These are phyloP conservation scores for Ashinkailepas kermadecensis DNA, from an alignment of 2,888 invertebrate genomes.

Conservation along the genomic window DNA sequence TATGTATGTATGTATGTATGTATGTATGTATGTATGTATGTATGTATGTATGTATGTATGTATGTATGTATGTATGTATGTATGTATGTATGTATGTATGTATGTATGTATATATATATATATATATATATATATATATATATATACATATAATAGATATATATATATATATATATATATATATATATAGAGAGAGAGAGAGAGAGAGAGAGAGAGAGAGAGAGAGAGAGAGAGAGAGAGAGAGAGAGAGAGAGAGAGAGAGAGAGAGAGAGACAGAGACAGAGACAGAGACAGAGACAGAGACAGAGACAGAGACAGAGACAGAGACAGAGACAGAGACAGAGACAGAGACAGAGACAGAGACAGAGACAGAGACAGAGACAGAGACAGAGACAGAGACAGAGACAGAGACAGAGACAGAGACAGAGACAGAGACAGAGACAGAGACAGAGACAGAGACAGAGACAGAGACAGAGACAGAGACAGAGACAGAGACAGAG, in stretches of 20 bases:
- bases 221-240: neutral
- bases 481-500: neutral
- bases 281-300: neutral
- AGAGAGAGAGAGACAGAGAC: neutral
- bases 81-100: no score
- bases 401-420: constrained; percentile 22
- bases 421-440: constrained; percentile 13
- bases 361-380: neutral
- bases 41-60: no score
- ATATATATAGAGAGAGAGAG: no score
- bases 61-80: no score
- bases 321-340: neutral
- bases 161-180: no score
- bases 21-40: no score
- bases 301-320: neutral
- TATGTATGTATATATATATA: no score
- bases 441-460: neutral
- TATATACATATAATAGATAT: no score
- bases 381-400: neutral
- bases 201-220: neutral
- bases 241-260: neutral
- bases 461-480: neutral
- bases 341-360: neutral
- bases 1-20: no score
- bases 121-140: neutral